A percentile compares a stretch with the other conserved stretches of the same genome.
Conservation (phyloP, 2,888 invertebrate genomes). For the Andrena dorsata region DNA sequence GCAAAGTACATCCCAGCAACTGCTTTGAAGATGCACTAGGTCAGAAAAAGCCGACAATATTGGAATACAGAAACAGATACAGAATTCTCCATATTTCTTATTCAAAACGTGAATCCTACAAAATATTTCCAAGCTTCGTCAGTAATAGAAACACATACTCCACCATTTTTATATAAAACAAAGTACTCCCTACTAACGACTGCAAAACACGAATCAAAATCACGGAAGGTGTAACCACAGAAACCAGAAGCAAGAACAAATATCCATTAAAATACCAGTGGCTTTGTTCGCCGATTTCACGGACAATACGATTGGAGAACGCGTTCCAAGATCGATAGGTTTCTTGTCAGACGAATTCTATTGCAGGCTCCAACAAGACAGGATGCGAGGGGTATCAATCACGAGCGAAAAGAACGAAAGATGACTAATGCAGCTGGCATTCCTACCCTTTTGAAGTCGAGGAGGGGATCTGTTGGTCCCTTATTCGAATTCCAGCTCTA, state of each 20-base stretch:
- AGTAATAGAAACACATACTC: no score
- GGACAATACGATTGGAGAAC: background rate
- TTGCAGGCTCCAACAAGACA: background rate
- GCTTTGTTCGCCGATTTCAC: background rate
- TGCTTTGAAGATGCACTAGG: background rate
- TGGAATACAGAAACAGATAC: background rate
- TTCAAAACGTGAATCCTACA: background rate
- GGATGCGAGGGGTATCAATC: conserved; percentile 7
- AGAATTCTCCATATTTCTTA: background rate
- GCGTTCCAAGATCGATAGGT: background rate
- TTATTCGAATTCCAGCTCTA: conserved; percentile 45
- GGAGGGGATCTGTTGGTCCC: conserved; percentile 18
- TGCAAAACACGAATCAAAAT: no score
- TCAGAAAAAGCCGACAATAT: background rate
- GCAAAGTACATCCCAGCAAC: background rate
- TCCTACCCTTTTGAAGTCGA: conserved; percentile 30
- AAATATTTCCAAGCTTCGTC: no score
- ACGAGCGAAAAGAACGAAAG: conserved; percentile 23
- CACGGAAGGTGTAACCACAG: no score
- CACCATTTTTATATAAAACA: no score
- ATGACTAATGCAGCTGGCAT: conserved; percentile 56
- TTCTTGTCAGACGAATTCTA: background rate
- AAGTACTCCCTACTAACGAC: no score
- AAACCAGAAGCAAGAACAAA: no score
- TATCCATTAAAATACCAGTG: background rate